Evolutionary conservation across 2,888 invertebrate genomes (phyloP).

Genomic region (Drosophila formosana): DNA sequence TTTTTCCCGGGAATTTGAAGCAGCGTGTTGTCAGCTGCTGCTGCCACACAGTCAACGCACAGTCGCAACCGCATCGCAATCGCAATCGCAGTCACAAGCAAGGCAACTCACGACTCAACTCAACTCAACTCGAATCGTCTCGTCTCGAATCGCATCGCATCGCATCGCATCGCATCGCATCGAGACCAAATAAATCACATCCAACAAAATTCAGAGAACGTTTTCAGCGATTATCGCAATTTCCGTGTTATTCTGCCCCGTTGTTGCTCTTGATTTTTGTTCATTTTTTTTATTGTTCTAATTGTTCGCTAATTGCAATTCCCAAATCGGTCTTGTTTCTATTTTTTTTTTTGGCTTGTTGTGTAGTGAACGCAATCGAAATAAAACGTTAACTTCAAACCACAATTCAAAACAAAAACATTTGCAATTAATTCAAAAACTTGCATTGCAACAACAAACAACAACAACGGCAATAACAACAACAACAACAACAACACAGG

Average conservation of each 20-base stretch:
- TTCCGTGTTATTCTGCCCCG: constrained; percentile 7
- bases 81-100: not conserved
- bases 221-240: constrained; percentile 18
- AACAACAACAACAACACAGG: constrained; percentile 6
- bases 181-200: constrained; percentile 9
- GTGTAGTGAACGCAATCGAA: not conserved
- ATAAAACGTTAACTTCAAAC: not conserved
- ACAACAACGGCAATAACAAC: not conserved
- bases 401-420: not conserved
- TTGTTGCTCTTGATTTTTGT: constrained; percentile 20
- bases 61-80: not conserved
- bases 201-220: constrained; percentile 17
- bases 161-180: too few relatives aligned
- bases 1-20: constrained; percentile 85
- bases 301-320: constrained; percentile 17
- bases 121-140: not conserved
- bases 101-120: constrained; percentile 8
- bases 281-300: constrained; percentile 26
- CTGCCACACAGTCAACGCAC: constrained; percentile 35
- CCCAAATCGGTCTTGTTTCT: constrained; percentile 4
- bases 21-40: constrained; percentile 74
- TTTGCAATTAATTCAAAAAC: not conserved
- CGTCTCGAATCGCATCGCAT: not conserved
- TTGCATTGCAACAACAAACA: not conserved
- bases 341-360: constrained; percentile 4